These are phyloP conservation scores for Drosophila maculinotata DNA, from an alignment of 2,888 invertebrate genomes.

Conservation along the genomic window DNA sequence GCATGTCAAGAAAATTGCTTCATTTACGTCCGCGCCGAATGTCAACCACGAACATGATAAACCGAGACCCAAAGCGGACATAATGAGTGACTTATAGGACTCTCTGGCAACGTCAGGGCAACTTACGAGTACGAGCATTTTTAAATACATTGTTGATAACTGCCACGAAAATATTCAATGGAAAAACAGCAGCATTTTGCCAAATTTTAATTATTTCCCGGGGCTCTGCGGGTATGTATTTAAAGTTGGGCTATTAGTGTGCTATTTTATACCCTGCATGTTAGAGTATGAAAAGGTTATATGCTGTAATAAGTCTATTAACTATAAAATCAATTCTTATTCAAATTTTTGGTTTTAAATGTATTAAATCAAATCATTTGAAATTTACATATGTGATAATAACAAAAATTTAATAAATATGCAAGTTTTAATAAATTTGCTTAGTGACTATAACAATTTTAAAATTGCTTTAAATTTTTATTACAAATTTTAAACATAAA, in stretches of 20 bases:
- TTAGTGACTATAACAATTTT: too few species aligned
- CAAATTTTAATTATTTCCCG: conserved; percentile 44
- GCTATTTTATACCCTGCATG: conserved; percentile 4
- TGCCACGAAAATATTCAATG: conserved; percentile 1
- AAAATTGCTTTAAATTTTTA: too few species aligned
- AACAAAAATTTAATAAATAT: too few species aligned
- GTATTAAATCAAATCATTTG: too few species aligned
- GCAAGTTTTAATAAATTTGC: too few species aligned
- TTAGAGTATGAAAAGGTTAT: too few species aligned
- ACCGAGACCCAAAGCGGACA: conserved; percentile 63
- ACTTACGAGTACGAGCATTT: conserved; percentile 14
- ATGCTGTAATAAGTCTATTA: too few species aligned
- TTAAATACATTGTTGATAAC: conserved; percentile 6
- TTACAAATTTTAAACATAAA: too few species aligned
- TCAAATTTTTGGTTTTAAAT: too few species aligned
- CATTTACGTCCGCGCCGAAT: conserved; percentile 77
- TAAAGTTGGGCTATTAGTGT: not conserved
- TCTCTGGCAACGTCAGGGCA: conserved; percentile 42
- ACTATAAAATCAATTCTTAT: too few species aligned
- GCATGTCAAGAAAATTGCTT: conserved; percentile 80
- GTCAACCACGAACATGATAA: conserved; percentile 80
- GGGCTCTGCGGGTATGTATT: conserved; percentile 1
- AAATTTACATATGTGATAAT: too few species aligned
- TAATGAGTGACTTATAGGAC: conserved; percentile 75
- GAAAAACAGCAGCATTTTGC: conserved; percentile 20